phyloP scores from a whole-genome alignment of 2,797 vertebrate species.

The Aselliscus stoliczkanus region DNA sequence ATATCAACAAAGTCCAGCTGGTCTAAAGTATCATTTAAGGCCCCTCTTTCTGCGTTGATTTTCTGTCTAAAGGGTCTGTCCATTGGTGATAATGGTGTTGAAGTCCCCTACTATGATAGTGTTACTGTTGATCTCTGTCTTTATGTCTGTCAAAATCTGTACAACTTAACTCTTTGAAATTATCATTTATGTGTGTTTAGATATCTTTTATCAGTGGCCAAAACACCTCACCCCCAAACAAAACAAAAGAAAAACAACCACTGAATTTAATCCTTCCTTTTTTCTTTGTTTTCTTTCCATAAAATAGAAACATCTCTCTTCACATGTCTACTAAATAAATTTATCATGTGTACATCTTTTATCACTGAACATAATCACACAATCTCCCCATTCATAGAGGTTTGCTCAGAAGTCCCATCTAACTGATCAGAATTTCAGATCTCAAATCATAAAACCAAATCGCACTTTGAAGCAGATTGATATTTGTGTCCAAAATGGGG shows the following conservation, averaged over 20 bases:
- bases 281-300: not conserved
- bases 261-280: not conserved
- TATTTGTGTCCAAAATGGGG: not conserved
- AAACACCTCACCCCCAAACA: not conserved
- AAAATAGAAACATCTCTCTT: not conserved
- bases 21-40: no score
- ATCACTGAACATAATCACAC: not conserved
- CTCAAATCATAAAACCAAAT: not conserved
- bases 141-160: no score
- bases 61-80: no score
- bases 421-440: not conserved
- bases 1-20: no score
- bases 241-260: not conserved
- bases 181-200: not conserved
- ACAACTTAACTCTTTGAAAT: not conserved
- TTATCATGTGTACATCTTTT: not conserved
- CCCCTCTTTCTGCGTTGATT: no score
- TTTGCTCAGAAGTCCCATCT: not conserved
- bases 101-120: no score
- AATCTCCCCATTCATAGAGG: not conserved
- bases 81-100: no score
- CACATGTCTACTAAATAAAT: not conserved
- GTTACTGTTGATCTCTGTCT: no score
- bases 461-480: not conserved
- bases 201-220: fast-evolving